A percentile compares a stretch with the other conserved stretches of the same genome.
phyloP scores from a whole-genome alignment of 2,888 invertebrate species.

The Patella caerulea region DNA sequence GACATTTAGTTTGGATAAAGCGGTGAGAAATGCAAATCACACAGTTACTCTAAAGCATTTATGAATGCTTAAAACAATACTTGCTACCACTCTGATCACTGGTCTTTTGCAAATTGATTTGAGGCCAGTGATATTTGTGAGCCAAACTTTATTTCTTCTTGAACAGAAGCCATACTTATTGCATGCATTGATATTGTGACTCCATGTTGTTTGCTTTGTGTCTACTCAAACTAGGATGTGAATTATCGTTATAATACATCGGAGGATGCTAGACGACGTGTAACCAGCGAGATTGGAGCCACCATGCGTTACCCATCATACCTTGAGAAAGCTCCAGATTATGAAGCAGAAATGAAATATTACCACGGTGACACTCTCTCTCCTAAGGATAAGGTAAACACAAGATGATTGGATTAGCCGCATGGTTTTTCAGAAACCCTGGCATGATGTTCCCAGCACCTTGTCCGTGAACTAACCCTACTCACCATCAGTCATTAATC shows the following conservation, averaged over 20 bases:
- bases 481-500: too few species aligned
- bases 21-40: too few species aligned
- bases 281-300: slow-evolving; percentile 58
- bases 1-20: too few species aligned
- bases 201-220: slow-evolving; percentile 31
- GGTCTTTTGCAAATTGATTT: too few species aligned
- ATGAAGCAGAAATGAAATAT: slow-evolving; percentile 67
- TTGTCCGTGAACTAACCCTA: neutral
- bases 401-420: slow-evolving; percentile 2
- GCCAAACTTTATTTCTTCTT: too few species aligned
- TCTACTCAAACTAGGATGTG: slow-evolving; percentile 50
- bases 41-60: too few species aligned
- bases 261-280: slow-evolving; percentile 46
- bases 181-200: slow-evolving; percentile 16
- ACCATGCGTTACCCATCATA: slow-evolving; percentile 64
- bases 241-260: slow-evolving; percentile 45
- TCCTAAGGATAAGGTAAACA: slow-evolving; percentile 46
- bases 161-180: neutral
- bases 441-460: slow-evolving; percentile 1
- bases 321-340: slow-evolving; percentile 62
- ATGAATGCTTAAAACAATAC: too few species aligned
- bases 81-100: too few species aligned
- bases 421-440: neutral
- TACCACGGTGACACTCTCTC: slow-evolving; percentile 61
- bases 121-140: too few species aligned